Evolutionary conservation across 2,888 invertebrate species (phyloP), one percentile per base, ranked within the genome.

Genomic region (Acrobasis consociella): DNA sequence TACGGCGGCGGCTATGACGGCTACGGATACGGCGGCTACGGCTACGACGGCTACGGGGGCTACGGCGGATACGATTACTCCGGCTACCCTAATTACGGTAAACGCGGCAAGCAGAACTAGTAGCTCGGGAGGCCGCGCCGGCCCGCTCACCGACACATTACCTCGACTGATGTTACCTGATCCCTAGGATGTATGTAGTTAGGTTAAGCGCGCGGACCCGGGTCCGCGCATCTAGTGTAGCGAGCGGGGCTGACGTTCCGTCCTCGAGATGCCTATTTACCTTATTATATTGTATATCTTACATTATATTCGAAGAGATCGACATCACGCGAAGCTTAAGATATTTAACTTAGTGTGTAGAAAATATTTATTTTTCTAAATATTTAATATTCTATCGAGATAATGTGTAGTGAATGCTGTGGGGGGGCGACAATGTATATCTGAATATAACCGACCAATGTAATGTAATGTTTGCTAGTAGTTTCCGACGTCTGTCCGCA

Each of bases 31-130:
- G 95, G 95, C 76, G 95, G 95, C 89, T 95, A 94, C 85, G 96
- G 96, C 81, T 95, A 96, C 91, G 94, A 94, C 81, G 95, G 95
- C 80, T 96, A 96, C 89, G 95, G 95, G 78, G 95, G 95, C 80
- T 96, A 96, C 91, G 95, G 96, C 83, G 95, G 96, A 84, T 96
- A 96, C 91, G 96, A 96, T 93, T 96, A 96, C 93, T 94, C 95
- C 86, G 95, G 95, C 93, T 96, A 96, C 93, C 95, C 95, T 93
- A 96, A 96, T 94, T 96, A 96, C 94, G 96, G 96, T 95, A 96
- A 91, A 93, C 91, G 91, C 86, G 91, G 91, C 87, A 92, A 92
- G 90, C 91, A 91, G 88, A 86, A 89, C 85, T 91, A 91, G 84
- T 81, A 74, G 70, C 70, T 77, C 73, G 80, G 84, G 75, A 77